Evolutionary conservation across 2,113 vertebrate genomes (phyloP).

Genomic region (Anolis sagrei): DNA sequence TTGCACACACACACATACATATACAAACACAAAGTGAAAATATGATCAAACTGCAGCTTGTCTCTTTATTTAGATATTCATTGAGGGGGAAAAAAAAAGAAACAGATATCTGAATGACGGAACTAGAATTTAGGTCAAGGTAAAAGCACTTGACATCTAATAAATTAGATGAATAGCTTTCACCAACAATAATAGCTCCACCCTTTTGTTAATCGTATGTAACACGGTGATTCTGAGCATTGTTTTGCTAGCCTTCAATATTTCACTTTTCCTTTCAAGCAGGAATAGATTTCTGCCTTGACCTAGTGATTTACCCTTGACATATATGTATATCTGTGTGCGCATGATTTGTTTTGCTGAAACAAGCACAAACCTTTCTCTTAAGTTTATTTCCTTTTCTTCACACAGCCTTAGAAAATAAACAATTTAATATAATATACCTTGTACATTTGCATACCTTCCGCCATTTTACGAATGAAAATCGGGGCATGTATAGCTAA

Average conservation of each 20-base stretch:
- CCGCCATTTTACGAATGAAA: too few species aligned
- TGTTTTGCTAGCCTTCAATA: neutral
- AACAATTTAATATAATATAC: neutral
- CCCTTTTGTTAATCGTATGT: neutral
- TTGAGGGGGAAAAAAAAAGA: neutral
- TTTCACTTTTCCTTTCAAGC: constrained; percentile 17
- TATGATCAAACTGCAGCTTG: neutral
- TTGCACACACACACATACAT: neutral
- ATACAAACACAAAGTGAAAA: neutral
- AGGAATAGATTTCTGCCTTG: constrained; percentile 14
- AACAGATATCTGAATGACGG: neutral
- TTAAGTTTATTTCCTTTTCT: constrained; percentile 3
- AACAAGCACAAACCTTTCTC: constrained; percentile 1
- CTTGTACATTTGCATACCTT: too few species aligned
- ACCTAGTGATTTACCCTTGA: constrained; percentile 22
- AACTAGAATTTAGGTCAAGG: constrained; percentile 18
- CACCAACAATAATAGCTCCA: neutral
- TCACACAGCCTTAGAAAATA: neutral
- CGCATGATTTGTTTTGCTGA: neutral
- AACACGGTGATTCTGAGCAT: neutral
- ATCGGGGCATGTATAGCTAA: too few species aligned
- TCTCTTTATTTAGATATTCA: constrained; percentile 26
- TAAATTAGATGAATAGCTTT: neutral
- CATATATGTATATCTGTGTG: constrained; percentile 4
- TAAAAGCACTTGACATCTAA: neutral